Base-by-base conservation (phyloP, 2,113 vertebrate genomes). In the Daphoenositta chrysoptera region DNA sequence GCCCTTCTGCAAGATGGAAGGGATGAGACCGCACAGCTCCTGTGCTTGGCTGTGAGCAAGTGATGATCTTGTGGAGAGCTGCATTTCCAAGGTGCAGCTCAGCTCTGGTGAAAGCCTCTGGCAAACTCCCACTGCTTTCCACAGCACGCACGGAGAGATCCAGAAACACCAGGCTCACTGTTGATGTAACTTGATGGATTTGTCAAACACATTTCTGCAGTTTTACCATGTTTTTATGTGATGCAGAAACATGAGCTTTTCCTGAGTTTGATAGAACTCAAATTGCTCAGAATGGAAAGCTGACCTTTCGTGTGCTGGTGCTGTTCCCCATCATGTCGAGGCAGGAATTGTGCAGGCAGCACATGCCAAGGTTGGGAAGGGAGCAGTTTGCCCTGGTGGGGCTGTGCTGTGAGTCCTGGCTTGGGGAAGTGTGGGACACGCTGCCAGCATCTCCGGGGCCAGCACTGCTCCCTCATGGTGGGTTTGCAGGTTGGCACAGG, bases 111-210 rank as follows among this genome's bases (percentile, higher is more conserved):
- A 75, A 80, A 93, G 64, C 37, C 58, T 94, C 63, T 66, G 83
- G 91, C 80, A 94, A 68, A 82, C 83, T 92, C 93, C 95, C 78
- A 35, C 90, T 40, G 28, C 81, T 87, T 82, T 89, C 72, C 73
- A 7, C 13, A 87, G 30, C 60, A 13, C 14, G 18, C 51, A 23
- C 8, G 33, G 69, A 93, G 94, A 89, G 79, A 86, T 89, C 39
- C 80, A 94, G 91, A 33, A 91, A 61, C 91, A 76, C 78, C 89
- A 90, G 85, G 66, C 48, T 1, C 40, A 37, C 35, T 90, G 82
- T 57, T 84, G 90, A 47, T 39, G 73, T 53, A 57, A 35, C 75
- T 80, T 50, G 71, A 83, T 92, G 88, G 58, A 61, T 90, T 88
- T 94, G 75, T 86, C 92, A 93, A 94, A 90, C 79, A 93, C n/a